Conservation (phyloP, 1,140 invertebrate genomes). For the Heliconius congener region DNA sequence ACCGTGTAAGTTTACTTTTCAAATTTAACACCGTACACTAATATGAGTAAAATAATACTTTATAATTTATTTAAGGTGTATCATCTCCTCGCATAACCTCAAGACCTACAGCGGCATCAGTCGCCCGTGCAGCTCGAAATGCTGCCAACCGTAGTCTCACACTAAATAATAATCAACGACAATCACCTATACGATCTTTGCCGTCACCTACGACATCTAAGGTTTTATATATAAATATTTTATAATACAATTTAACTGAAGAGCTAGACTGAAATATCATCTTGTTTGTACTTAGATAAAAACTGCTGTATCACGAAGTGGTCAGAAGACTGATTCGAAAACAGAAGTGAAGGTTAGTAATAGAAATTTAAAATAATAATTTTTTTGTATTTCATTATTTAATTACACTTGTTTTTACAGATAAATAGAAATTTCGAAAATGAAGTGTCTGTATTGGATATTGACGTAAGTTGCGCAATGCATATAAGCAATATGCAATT, state of each 20-base stretch:
- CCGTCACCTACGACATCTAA: constrained; percentile 46
- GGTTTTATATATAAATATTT: constrained; percentile 37
- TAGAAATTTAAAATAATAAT: not conserved
- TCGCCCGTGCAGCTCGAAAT: constrained; percentile 67
- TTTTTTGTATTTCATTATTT: not conserved
- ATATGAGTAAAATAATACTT: not conserved
- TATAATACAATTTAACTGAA: not conserved
- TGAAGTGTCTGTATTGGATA: constrained; percentile 32
- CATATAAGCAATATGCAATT: no score
- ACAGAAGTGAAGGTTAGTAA: constrained; percentile 51
- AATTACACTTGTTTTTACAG: constrained; percentile 32
- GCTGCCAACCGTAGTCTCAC: constrained; percentile 57
- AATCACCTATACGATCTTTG: constrained; percentile 47
- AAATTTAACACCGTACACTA: not conserved
- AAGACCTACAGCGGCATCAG: constrained; percentile 62
- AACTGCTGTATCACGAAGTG: constrained; percentile 39
- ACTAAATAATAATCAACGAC: constrained; percentile 34
- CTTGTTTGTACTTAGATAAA: constrained; percentile 35
- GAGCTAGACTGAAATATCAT: not conserved
- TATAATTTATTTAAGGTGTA: constrained; percentile 33
- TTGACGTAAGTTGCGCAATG: constrained; percentile 21
- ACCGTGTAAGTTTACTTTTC: constrained; percentile 50
- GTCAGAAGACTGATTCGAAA: constrained; percentile 50
- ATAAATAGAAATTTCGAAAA: constrained; percentile 45
- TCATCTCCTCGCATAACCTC: constrained; percentile 51